Evolutionary conservation across 1,140 invertebrate genomes (phyloP).

Genomic region (Linepithema humile): DNA sequence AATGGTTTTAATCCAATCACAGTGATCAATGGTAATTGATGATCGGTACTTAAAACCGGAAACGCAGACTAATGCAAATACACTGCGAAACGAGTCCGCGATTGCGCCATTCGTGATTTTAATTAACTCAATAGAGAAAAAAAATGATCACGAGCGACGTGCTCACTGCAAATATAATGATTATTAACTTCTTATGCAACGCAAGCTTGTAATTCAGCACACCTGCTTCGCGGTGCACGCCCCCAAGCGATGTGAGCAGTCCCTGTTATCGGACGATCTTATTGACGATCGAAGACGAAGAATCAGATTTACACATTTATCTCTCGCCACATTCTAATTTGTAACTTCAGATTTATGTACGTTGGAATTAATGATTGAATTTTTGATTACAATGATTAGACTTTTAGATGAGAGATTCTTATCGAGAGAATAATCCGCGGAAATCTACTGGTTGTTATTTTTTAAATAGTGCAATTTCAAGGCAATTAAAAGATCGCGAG

Average conservation of each 20-base stretch:
- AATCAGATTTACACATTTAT: neutral
- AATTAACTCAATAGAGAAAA: neutral
- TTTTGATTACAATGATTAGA: too few relatives aligned
- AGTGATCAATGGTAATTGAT: neutral
- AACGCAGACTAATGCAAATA: constrained; percentile 41
- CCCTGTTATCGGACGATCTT: neutral
- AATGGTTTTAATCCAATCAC: constrained; percentile 55
- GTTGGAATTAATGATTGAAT: neutral
- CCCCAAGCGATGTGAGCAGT: neutral
- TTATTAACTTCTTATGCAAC: constrained; percentile 49
- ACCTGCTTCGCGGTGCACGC: constrained; percentile 15
- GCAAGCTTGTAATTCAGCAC: constrained; percentile 5
- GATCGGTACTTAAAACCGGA: neutral
- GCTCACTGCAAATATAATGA: neutral
- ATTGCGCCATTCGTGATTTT: neutral
- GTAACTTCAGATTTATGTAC: neutral
- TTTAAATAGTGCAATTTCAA: neutral
- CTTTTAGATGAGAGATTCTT: neutral
- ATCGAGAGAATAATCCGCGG: too few relatives aligned
- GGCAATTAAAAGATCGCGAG: neutral
- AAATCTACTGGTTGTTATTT: neutral
- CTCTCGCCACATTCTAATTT: neutral
- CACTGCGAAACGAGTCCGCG: neutral
- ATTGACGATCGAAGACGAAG: neutral
- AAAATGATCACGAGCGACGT: neutral